Conservation (phyloP, 2,113 vertebrate species). For the Puffinus mauretanicus region DNA sequence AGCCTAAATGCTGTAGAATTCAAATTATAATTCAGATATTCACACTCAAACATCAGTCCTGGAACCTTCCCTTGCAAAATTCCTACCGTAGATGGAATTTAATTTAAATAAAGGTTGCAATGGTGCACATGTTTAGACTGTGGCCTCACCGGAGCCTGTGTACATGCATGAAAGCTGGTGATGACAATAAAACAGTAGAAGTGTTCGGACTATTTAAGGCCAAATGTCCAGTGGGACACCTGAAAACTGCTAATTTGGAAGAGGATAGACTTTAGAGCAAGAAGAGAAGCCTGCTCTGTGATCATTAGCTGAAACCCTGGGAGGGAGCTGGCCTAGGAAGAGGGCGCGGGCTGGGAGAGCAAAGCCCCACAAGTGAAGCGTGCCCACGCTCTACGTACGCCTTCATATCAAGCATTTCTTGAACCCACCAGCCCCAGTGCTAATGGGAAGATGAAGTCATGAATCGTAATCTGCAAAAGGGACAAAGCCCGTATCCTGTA, state of each 20-base stretch:
- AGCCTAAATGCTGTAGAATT: not conserved
- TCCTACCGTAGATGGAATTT: not conserved
- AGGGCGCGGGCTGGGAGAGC: not conserved
- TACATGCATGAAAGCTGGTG: not conserved
- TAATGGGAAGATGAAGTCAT: not conserved
- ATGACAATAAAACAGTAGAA: not conserved
- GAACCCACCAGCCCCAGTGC: not conserved
- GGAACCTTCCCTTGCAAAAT: not conserved
- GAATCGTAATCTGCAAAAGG: not conserved
- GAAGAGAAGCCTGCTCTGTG: not conserved
- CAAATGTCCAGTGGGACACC: not conserved
- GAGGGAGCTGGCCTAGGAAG: not conserved
- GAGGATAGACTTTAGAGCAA: not conserved
- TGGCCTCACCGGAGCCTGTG: not conserved
- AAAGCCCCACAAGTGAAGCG: not conserved
- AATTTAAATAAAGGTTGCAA: not conserved
- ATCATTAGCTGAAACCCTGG: not conserved
- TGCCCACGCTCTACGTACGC: fast-evolving
- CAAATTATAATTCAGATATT: not conserved
- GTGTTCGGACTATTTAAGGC: not conserved
- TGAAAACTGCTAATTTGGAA: not conserved
- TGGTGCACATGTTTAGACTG: not conserved
- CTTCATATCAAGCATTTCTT: not conserved
- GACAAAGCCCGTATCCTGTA: not conserved
- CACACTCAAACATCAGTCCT: not conserved